Percentiles rank a stretch among this genome's conserved stretches.
These are phyloP conservation scores for Mylabris phalerata DNA, from an alignment of 1,140 invertebrate genomes.

Conservation along the genomic window DNA sequence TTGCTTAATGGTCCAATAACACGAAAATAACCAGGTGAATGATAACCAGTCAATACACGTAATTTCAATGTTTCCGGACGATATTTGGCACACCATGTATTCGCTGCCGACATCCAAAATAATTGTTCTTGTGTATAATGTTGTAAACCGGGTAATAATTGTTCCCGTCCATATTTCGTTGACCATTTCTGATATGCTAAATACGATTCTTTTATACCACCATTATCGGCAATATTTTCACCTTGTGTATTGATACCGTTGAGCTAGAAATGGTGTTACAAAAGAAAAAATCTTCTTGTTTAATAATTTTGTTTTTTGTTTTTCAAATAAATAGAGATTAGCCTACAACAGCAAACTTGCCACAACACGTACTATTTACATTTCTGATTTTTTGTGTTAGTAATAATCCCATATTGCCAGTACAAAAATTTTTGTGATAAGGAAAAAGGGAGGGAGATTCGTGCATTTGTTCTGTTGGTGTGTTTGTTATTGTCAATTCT, in stretches of 20 bases:
- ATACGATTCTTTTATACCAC: conserved; percentile 59
- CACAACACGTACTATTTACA: background rate
- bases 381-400: background rate
- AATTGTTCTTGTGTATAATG: conserved; percentile 52
- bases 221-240: conserved; percentile 65
- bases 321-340: conserved; percentile 2
- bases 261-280: conserved; percentile 41
- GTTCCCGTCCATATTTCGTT: conserved; percentile 37
- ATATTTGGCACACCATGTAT: conserved; percentile 60
- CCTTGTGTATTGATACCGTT: conserved; percentile 58
- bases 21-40: conserved; percentile 74
- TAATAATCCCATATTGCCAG: background rate
- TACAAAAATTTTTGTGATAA: conserved; percentile 9
- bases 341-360: conserved; percentile 1
- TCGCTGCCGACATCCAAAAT: conserved; percentile 70
- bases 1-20: conserved; percentile 87
- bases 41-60: conserved; percentile 66
- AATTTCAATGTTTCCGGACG: conserved; percentile 65
- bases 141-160: conserved; percentile 43
- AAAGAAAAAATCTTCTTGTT: conserved; percentile 25
- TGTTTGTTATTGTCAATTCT: too few relatives aligned
- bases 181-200: conserved; percentile 48
- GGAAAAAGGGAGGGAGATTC: background rate
- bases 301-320: background rate
- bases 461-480: background rate